These are phyloP conservation scores for Todiramphus chloris DNA, from an alignment of 2,113 vertebrate genomes.

Conservation along the genomic window DNA sequence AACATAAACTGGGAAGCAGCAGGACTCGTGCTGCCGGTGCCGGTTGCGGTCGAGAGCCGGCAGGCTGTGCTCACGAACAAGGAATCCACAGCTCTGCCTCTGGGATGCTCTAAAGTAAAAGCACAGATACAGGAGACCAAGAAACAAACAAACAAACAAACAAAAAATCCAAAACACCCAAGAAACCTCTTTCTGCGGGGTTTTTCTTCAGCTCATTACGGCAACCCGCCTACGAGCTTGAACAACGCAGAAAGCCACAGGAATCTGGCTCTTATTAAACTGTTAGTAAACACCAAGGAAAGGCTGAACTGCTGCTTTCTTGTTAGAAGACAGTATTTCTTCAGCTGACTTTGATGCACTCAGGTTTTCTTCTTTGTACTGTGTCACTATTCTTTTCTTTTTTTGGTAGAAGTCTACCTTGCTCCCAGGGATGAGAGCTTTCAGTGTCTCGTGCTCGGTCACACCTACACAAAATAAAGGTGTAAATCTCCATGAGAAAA, in stretches of 20 bases:
- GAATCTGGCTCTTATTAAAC: background rate
- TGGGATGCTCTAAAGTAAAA: background rate
- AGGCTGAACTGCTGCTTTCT: background rate
- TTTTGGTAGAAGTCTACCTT: background rate
- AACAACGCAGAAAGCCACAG: background rate
- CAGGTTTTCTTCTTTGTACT: background rate
- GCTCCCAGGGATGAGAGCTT: background rate
- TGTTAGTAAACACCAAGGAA: background rate
- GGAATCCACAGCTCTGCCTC: background rate
- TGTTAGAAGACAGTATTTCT: background rate
- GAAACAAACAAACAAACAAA: no score
- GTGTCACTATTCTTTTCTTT: background rate
- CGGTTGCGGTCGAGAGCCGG: background rate
- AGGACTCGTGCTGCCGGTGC: rapidly evolving
- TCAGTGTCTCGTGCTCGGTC: background rate
- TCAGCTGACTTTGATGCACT: background rate
- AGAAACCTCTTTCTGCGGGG: background rate
- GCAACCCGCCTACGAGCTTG: background rate
- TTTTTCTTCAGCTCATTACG: background rate
- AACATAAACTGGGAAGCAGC: background rate
- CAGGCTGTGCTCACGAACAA: slow-evolving; percentile 62
- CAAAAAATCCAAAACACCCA: background rate
- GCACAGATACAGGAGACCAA: background rate
- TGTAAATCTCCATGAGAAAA: background rate
- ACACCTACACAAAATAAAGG: background rate